Evolutionary conservation across 2,888 invertebrate genomes (phyloP).

Genomic region (Ectemnius cavifrons): DNA sequence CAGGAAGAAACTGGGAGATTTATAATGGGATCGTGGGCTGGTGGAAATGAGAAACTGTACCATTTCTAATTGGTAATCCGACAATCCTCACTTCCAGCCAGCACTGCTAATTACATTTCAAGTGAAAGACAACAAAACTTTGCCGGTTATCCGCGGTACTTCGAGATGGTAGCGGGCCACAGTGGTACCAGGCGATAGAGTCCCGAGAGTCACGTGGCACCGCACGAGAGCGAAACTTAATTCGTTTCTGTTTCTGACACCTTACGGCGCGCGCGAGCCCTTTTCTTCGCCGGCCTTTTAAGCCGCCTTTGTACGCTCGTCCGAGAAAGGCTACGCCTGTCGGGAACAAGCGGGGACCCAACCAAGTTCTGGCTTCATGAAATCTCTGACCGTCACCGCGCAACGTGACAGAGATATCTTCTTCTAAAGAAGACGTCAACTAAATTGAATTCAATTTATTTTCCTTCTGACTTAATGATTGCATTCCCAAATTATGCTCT

Average conservation of each 20-base stretch:
- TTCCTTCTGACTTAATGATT: no score
- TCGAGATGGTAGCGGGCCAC: no score
- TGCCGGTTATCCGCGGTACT: constrained; percentile 23
- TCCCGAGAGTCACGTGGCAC: constrained; percentile 48
- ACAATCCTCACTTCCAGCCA: no score
- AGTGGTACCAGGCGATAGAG: neutral
- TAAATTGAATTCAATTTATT: no score
- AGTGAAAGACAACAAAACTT: constrained; percentile 46
- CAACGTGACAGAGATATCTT: neutral
- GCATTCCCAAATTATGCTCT: no score
- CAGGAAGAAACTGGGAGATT: no score
- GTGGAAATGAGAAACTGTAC: no score
- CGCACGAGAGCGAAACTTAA: constrained; percentile 46
- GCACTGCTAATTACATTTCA: constrained; percentile 49
- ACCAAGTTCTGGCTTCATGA: neutral
- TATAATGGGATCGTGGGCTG: no score
- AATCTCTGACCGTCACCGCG: neutral
- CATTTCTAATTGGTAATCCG: no score
- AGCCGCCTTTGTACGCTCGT: constrained; percentile 34
- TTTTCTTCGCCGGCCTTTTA: constrained; percentile 34
- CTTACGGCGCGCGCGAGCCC: constrained; percentile 16
- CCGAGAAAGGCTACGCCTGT: constrained; percentile 24
- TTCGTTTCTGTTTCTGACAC: constrained; percentile 50
- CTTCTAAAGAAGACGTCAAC: no score
- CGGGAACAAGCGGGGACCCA: neutral